Evolutionary conservation across 64 coral and sea anemone genomes (phyloP).

Genomic region (Anthopleura sola): DNA sequence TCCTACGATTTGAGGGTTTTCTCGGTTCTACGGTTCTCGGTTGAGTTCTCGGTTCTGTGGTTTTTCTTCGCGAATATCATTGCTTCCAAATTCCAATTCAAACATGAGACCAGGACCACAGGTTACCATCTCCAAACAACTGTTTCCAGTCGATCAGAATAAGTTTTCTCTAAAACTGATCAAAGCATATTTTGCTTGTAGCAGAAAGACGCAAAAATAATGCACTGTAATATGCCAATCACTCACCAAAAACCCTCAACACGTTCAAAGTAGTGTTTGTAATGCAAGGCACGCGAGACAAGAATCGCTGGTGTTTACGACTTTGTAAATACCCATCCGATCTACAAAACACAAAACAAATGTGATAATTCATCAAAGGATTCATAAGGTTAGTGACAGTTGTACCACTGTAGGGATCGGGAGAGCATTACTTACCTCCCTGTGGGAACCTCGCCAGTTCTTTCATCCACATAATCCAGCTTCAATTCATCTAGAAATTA

Average conservation of each 20-base stretch:
- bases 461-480: slow-evolving; percentile 96
- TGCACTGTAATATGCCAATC: background rate
- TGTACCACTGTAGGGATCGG: background rate
- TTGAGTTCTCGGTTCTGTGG: too few relatives aligned
- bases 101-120: too few relatives aligned
- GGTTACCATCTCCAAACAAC: too few relatives aligned
- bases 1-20: too few relatives aligned
- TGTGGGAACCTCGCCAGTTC: slow-evolving; percentile 82
- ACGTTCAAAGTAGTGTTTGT: slow-evolving; percentile 97
- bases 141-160: too few relatives aligned
- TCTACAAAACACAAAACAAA: slow-evolving; percentile 26
- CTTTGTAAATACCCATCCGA: slow-evolving; percentile 62
- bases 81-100: too few relatives aligned
- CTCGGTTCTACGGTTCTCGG: too few relatives aligned
- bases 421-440: slow-evolving; percentile 24
- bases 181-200: too few relatives aligned
- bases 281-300: slow-evolving; percentile 85
- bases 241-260: slow-evolving; percentile 93
- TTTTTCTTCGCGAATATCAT: too few relatives aligned
- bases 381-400: background rate
- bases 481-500: slow-evolving; percentile 80
- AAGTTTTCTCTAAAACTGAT: too few relatives aligned
- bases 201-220: too few relatives aligned
- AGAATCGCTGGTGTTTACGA: slow-evolving; percentile 83
- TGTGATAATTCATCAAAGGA: too few relatives aligned